Percentiles rank a stretch among this genome's conserved stretches.
Evolutionary conservation across 2,888 invertebrate genomes (phyloP).

Genomic region (Melinaea marsaeus): DNA sequence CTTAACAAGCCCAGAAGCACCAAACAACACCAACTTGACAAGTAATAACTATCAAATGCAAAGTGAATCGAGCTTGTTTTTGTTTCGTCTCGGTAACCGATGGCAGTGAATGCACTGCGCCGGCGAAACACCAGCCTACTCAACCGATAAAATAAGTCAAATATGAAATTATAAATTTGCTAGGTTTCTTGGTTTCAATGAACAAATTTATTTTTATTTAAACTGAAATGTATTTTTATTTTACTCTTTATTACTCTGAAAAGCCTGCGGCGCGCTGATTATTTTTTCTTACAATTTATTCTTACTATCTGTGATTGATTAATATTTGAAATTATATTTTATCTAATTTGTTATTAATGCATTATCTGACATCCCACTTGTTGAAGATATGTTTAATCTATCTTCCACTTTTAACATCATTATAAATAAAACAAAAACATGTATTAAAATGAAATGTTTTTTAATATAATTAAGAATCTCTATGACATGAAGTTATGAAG

Average conservation of each 20-base stretch:
- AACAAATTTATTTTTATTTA: constrained; percentile 1
- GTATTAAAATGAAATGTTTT: too few relatives aligned
- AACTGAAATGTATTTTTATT: background rate
- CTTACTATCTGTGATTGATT: too few relatives aligned
- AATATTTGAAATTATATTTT: too few relatives aligned
- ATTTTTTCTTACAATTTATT: too few relatives aligned
- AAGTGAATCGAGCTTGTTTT: background rate
- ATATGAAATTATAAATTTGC: background rate
- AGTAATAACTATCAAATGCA: constrained; percentile 6
- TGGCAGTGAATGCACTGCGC: background rate
- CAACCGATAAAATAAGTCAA: constrained; percentile 5
- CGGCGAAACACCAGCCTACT: background rate
- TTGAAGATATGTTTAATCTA: too few relatives aligned
- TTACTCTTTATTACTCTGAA: background rate
- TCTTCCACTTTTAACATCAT: too few relatives aligned
- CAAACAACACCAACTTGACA: background rate
- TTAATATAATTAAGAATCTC: too few relatives aligned
- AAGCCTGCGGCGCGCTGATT: too few relatives aligned
- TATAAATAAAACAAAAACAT: too few relatives aligned
- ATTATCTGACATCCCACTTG: too few relatives aligned
- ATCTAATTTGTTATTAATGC: too few relatives aligned
- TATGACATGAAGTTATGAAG: too few relatives aligned
- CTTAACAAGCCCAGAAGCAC: background rate
- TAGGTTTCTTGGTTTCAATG: background rate
- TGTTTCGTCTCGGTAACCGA: constrained; percentile 1